These are phyloP conservation scores for Pandemis corylana DNA, from an alignment of 2,888 invertebrate genomes.

Conservation along the genomic window DNA sequence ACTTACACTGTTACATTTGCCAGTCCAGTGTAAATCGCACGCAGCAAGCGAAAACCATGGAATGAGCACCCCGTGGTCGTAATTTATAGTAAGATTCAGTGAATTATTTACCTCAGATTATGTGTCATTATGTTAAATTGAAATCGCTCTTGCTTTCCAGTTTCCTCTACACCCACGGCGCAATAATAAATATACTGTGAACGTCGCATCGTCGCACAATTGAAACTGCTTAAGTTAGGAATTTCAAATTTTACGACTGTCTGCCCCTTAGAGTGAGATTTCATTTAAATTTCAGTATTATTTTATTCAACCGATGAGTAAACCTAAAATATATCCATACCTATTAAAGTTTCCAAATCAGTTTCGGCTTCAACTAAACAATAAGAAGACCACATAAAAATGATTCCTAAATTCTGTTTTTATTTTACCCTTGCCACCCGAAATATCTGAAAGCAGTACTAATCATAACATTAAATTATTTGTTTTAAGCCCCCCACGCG, in stretches of 20 bases:
- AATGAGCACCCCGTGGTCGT: not conserved
- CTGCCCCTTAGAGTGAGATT: slow-evolving; percentile 10
- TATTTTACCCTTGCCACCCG: no score
- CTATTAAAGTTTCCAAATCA: not conserved
- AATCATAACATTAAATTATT: no score
- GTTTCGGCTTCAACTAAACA: no score
- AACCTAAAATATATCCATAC: not conserved
- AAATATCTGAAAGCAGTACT: no score
- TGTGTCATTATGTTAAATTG: not conserved
- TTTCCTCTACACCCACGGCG: not conserved
- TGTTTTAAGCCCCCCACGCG: no score
- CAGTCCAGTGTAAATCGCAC: not conserved
- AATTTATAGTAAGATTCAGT: no score
- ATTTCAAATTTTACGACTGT: slow-evolving; percentile 24
- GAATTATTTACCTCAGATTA: not conserved
- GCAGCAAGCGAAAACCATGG: not conserved
- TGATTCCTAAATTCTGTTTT: no score
- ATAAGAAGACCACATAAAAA: no score
- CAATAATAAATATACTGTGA: not conserved
- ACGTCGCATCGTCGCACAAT: not conserved
- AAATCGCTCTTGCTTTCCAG: not conserved
- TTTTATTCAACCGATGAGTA: not conserved
- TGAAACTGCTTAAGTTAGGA: slow-evolving; percentile 12
- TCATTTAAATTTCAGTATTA: not conserved
- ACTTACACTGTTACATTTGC: no score